Evolutionary conservation across 2,113 vertebrate genomes (phyloP).

Genomic region (Chloropsis cyanopogon): DNA sequence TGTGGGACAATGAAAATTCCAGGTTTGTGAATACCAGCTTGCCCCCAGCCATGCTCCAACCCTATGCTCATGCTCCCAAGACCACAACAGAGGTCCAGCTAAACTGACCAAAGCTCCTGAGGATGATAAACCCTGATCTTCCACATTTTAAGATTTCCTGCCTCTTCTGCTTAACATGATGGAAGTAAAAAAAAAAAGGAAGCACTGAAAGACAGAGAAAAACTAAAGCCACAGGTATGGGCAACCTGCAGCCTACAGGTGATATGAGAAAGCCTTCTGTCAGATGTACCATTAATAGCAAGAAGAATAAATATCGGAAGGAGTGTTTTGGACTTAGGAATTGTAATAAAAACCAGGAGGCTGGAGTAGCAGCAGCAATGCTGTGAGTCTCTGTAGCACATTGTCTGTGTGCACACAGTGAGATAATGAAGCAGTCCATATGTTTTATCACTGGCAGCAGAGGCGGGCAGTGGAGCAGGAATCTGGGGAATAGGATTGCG

Average conservation of each 20-base stretch:
- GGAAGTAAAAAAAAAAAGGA: not conserved
- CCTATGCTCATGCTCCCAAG: not conserved
- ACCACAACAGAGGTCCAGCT: not conserved
- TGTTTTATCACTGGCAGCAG: not conserved
- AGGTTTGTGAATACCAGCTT: not conserved
- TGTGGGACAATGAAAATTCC: not conserved
- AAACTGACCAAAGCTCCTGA: not conserved
- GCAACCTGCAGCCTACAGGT: not conserved
- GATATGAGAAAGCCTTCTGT: not conserved
- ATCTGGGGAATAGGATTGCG: not conserved
- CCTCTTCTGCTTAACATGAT: not conserved
- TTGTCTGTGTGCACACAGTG: not conserved
- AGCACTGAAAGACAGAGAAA: not conserved
- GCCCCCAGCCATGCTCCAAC: not conserved
- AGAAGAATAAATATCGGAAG: not conserved
- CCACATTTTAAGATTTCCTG: not conserved
- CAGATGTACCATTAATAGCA: not conserved
- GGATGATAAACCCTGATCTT: not conserved
- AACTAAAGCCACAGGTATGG: not conserved
- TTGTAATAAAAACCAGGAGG: not conserved
- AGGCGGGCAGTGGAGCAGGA: accelerated
- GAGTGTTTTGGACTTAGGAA: not conserved
- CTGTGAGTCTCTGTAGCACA: not conserved
- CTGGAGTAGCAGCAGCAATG: not conserved
- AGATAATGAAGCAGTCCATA: not conserved